phyloP scores from a whole-genome alignment of 2,797 vertebrate species.

The Poecilia gillii region DNA sequence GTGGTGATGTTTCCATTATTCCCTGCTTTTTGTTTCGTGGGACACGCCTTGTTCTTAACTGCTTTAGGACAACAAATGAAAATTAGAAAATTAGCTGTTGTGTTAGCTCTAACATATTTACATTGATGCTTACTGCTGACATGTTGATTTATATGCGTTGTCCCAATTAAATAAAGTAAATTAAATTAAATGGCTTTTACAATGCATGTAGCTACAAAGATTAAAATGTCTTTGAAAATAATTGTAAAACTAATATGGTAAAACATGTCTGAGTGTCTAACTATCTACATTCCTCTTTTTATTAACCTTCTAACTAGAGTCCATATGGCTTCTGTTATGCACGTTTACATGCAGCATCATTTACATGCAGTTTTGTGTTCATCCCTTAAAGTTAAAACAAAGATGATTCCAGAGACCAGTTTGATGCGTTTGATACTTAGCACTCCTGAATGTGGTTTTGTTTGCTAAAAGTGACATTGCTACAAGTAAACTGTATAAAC shows the following conservation, averaged over 20 bases:
- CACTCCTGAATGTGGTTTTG: not conserved
- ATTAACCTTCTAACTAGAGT: conserved; percentile 57
- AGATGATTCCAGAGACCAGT: not conserved
- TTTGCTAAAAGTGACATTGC: not conserved
- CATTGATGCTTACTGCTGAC: no score
- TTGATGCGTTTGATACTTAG: not conserved
- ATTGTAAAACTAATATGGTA: not conserved
- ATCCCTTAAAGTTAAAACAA: no score
- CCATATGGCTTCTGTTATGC: conserved; percentile 47
- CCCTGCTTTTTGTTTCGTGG: no score
- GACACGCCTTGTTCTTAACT: no score
- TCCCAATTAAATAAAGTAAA: no score
- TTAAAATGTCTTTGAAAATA: not conserved
- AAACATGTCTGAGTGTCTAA: conserved; percentile 30
- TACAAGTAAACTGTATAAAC: not conserved
- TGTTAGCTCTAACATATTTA: no score
- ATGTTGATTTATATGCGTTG: no score
- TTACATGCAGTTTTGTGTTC: not conserved
- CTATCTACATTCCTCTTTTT: conserved; percentile 41
- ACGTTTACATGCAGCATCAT: not conserved
- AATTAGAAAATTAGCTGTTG: no score
- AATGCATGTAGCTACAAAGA: not conserved
- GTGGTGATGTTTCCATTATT: no score
- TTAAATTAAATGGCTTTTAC: no score
- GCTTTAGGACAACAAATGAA: no score